Conservation (phyloP, 2,797 vertebrate species). For the Micromesistius poutassou region DNA sequence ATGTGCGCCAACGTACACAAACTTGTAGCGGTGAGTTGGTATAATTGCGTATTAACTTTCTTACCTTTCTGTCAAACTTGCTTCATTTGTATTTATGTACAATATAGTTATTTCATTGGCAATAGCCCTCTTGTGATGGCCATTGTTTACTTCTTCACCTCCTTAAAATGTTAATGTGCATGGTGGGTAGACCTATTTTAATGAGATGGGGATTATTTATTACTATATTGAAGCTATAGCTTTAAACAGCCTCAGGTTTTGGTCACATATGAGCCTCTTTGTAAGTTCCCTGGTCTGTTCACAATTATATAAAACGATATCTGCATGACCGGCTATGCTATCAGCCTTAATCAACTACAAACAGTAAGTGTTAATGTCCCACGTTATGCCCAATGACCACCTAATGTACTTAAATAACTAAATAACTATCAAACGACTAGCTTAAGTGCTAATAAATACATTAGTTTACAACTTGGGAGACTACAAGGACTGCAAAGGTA, state of each 20-base stretch:
- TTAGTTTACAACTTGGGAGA: not conserved
- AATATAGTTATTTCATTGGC: not conserved
- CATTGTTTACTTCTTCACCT: not conserved
- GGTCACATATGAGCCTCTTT: not conserved
- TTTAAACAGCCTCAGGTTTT: not conserved
- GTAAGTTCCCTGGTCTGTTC: not conserved
- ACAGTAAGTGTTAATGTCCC: not conserved
- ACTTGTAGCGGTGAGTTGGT: not conserved
- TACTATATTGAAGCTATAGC: not conserved
- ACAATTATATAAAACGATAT: not conserved
- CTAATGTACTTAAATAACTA: not conserved
- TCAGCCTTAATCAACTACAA: not conserved
- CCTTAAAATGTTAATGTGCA: not conserved
- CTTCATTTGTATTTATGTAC: not conserved
- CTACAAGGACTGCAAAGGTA: not conserved
- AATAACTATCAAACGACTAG: not conserved
- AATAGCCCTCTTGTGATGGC: not conserved
- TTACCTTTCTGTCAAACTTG: not conserved
- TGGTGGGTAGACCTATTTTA: not conserved
- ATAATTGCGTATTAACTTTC: not conserved
- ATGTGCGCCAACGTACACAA: not conserved
- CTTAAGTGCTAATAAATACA: not conserved
- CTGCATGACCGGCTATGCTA: not conserved
- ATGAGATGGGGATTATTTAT: not conserved
- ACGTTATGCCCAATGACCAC: not conserved